Evolutionary conservation across 1,140 invertebrate species (phyloP), one percentile per base, ranked within the genome.

Genomic region (Odontomachus brunneus): DNA sequence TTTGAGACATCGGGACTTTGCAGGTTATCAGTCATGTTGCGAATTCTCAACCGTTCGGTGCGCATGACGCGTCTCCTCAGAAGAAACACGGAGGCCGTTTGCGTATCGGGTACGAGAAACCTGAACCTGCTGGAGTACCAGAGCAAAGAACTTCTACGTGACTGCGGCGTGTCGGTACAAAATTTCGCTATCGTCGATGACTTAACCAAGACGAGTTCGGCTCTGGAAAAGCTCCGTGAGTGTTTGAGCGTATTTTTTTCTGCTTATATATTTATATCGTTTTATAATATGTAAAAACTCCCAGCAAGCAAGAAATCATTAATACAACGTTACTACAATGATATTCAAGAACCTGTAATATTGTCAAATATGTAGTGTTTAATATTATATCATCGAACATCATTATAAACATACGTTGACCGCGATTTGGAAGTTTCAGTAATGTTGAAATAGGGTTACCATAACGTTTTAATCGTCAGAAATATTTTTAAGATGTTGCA

Each of bases 121-220:
- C 95, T 99, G 63, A 99, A 99, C 95, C 94, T 99, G 9, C 96
- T 99, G 89, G 99, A 99, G 94, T 99, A 99, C 93, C 99, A 99
- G 92, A 99, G 99, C 91, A 99, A 99, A 95, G 96, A 98, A 90
- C 94, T 99, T 3, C 95, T 99, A 76, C 95, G 96, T 83, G 97
- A 98, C 90, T 96, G 97, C 94, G 97, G 97, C 11, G 97, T 99
- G 17, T 96, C 97, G 26, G 97, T 99, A 69, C 99, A 99, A 94
- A 97, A 98, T 90, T 99, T 99, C 93, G 95, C 97, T 82, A 96
- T 99, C 72, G 95, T 98, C 59, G 96, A 97, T 89, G 96, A 96
- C 85, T 90, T 94, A 24, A 94, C 96, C 51, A 96, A 98, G 90
- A 96, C 97, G 1, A 94, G 95, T 78, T 91, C 96, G 29, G 94